A percentile compares a stretch with the other conserved stretches of the same genome.
These are phyloP conservation scores for Lasioglossum villosulum DNA, from an alignment of 2,888 invertebrate genomes.

Conservation along the genomic window DNA sequence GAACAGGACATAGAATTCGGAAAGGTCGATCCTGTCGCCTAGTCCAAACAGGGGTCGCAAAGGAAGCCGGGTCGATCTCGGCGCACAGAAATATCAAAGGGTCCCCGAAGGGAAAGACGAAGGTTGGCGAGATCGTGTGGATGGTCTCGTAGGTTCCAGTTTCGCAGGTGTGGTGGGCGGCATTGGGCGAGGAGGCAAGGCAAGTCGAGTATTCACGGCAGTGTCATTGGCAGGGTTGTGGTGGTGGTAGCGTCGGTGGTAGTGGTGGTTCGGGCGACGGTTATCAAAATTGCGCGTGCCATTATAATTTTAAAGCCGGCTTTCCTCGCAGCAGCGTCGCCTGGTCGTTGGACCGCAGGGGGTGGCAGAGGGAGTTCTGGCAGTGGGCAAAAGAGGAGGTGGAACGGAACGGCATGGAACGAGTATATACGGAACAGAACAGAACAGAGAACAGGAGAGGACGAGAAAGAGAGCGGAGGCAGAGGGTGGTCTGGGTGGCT, in stretches of 20 bases:
- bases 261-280: conserved; percentile 78
- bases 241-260: conserved; percentile 44
- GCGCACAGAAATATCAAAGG: conserved; percentile 63
- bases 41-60: conserved; percentile 2
- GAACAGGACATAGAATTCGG: background rate
- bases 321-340: conserved; percentile 78
- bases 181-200: conserved; percentile 11
- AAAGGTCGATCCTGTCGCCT: conserved; percentile 32
- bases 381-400: conserved; percentile 61
- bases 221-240: conserved; percentile 44
- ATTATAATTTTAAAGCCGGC: conserved; percentile 84
- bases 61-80: conserved; percentile 40
- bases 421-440: conserved; percentile 6
- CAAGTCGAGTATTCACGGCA: conserved; percentile 35
- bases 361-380: conserved; percentile 64
- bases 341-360: conserved; percentile 70
- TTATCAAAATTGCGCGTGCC: conserved; percentile 84
- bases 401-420: conserved; percentile 30
- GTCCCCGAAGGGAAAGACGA: conserved; percentile 15
- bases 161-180: conserved; percentile 28
- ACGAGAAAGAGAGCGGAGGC: conserved; percentile 49
- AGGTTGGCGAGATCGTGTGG: conserved; percentile 23
- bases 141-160: conserved; percentile 36
- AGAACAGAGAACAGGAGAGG: conserved; percentile 34
- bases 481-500: conserved; percentile 47